Percentiles rank a stretch among this genome's conserved stretches.
Conservation (phyloP, 1,140 invertebrate genomes). For the Hylaeus volcanicus region DNA sequence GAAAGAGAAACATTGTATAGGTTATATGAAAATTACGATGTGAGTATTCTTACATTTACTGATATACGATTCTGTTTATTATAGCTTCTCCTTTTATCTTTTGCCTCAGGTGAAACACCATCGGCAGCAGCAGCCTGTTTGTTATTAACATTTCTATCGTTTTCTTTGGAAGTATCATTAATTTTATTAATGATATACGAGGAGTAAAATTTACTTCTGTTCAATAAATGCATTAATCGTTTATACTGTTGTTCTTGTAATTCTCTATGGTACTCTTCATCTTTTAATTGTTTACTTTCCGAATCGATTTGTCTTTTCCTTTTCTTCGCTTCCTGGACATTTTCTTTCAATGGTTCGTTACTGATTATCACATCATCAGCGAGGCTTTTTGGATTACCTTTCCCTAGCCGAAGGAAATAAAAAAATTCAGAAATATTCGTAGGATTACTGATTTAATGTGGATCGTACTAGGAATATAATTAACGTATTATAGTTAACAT, state of each 20-base stretch:
- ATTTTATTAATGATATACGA: constrained; percentile 74
- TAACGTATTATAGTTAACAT: no score
- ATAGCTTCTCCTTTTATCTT: not conserved
- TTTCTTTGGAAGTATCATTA: constrained; percentile 18
- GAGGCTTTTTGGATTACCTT: not conserved
- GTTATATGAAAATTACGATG: not conserved
- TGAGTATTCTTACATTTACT: no score
- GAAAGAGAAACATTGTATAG: not conserved
- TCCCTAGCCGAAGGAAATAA: not conserved
- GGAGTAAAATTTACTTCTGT: constrained; percentile 77
- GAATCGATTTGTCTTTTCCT: constrained; percentile 1
- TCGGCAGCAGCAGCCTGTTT: not conserved
- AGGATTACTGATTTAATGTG: no score
- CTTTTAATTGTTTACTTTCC: constrained; percentile 35
- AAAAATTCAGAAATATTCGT: no score
- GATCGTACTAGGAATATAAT: no score
- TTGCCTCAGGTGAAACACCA: constrained; percentile 39
- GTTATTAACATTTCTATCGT: not conserved
- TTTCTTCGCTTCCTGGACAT: not conserved
- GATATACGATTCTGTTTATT: constrained; percentile 25
- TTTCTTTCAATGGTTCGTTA: not conserved
- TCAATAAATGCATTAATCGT: constrained; percentile 75
- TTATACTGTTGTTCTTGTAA: constrained; percentile 71
- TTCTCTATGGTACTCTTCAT: constrained; percentile 61
- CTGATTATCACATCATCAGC: not conserved